phyloP scores from a whole-genome alignment of 2,113 vertebrate genomes.

The Oryzias javanicus region DNA sequence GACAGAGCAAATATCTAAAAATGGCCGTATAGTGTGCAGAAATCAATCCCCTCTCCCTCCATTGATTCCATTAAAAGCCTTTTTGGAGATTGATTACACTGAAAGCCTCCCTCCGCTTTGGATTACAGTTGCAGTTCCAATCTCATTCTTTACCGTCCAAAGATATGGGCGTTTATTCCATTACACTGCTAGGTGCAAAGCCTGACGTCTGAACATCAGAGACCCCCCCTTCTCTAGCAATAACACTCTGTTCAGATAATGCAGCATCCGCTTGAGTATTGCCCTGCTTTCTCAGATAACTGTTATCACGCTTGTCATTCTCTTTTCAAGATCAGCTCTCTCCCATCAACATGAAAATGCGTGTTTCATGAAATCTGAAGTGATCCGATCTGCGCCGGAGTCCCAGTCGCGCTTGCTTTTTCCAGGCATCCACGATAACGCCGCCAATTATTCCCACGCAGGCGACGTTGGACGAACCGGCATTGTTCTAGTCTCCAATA shows the following conservation, averaged over 20 bases:
- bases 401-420: slow-evolving; percentile 2
- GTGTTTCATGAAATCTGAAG: slow-evolving; percentile 33
- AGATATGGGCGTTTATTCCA: slow-evolving; percentile 71
- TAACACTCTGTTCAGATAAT: slow-evolving; percentile 56
- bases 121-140: slow-evolving; percentile 69
- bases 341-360: slow-evolving; percentile 57
- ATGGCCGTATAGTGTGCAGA: slow-evolving; percentile 62
- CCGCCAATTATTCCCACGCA: slow-evolving; percentile 13
- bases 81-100: slow-evolving; percentile 80
- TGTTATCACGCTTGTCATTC: slow-evolving; percentile 53
- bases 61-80: slow-evolving; percentile 82
- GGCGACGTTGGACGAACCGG: neutral
- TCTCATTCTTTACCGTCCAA: slow-evolving; percentile 61
- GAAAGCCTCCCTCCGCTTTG: slow-evolving; percentile 70
- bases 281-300: slow-evolving; percentile 56
- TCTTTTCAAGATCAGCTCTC: slow-evolving; percentile 48
- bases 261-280: slow-evolving; percentile 50
- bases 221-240: slow-evolving; percentile 52
- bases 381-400: slow-evolving; percentile 12
- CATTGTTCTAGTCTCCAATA: slow-evolving; percentile 21
- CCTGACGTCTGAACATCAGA: slow-evolving; percentile 50
- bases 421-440: slow-evolving; percentile 16
- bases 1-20: slow-evolving; percentile 74
- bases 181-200: slow-evolving; percentile 63
- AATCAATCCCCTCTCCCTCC: slow-evolving; percentile 75